Evolutionary conservation across 1,140 invertebrate genomes (phyloP), one percentile per base, ranked within the genome.

Genomic region (Drosophila tani): DNA sequence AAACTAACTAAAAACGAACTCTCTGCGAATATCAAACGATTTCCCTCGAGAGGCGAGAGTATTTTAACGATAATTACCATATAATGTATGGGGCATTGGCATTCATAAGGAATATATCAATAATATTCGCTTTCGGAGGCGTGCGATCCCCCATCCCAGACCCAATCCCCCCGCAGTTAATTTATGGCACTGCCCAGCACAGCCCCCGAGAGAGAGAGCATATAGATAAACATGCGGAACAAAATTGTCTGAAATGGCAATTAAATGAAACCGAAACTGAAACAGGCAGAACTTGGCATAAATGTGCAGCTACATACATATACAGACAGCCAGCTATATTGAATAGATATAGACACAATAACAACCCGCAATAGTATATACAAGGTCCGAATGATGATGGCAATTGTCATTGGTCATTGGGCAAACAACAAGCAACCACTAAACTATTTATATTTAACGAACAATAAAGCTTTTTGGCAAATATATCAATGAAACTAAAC

Each of bases 191-290:
- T 43, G 51, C 51, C 51, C 17, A 55, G 51, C 40, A 58, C 24
- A 27, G 24, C 24, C 24, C 24, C 6, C 29, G 55, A 12, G 47
- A 1, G 21, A 29, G 67, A 46, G 40, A 41, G 63, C 64, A 77
- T 75, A 73, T 82, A 78, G 74, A 81, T 81, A 81, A 81, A 81
- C 79, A 85, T 71, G 81, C 77, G 81, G 82, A 86, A 84, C 81
- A 84, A 58, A 78, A 87, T 73, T 79, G 73, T 81, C 77, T 65
- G 81, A 83, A 83, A 80, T 59, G 82, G 82, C 79, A 86, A 86
- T 85, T 82, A 87, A 86, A 80, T 70, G 83, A 86, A 87, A 86
- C 55, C 59, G 83, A 86, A 81, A 77, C 53, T 57, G 75, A 79
- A 82, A 62, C 64, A 58, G 59, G 53, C 79, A 81, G 68, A 82